Evolutionary conservation across 1,140 invertebrate genomes (phyloP).

Genomic region (Thalassaphorura encarpata): DNA sequence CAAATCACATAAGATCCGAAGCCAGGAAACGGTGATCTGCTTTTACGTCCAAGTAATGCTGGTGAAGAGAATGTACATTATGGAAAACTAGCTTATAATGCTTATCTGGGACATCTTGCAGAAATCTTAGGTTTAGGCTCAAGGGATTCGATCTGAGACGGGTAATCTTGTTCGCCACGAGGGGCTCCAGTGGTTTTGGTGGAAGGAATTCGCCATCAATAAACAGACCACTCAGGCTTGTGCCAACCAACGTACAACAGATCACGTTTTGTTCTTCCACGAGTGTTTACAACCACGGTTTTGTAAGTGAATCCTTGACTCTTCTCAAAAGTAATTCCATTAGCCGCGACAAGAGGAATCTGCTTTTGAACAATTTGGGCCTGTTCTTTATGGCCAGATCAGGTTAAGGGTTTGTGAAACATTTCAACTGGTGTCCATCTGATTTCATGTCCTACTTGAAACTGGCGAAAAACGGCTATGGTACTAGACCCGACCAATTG

Average conservation of each 20-base stretch:
- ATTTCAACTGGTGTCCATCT: neutral
- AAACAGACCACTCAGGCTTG: slow-evolving; percentile 3
- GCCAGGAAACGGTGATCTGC: slow-evolving; percentile 1
- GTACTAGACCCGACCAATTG: neutral
- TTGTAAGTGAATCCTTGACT: neutral
- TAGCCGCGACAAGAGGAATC: neutral
- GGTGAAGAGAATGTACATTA: slow-evolving; percentile 1
- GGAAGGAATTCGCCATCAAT: slow-evolving; percentile 11
- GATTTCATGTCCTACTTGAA: neutral
- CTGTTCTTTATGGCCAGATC: neutral
- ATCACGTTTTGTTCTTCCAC: neutral
- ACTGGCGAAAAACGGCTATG: too few species aligned
- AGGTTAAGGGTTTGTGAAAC: neutral
- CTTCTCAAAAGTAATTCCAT: neutral
- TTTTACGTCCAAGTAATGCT: neutral
- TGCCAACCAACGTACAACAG: slow-evolving; percentile 10
- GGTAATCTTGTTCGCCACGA: neutral
- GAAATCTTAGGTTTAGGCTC: neutral
- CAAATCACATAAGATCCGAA: slow-evolving; percentile 4
- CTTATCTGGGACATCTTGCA: neutral
- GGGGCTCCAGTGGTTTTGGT: neutral
- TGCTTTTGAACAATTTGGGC: neutral
- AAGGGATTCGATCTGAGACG: neutral
- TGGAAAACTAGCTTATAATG: slow-evolving; percentile 5
- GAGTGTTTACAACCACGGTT: neutral